These are phyloP conservation scores for Odontomyia ornata DNA, from an alignment of 2,888 invertebrate species.

Conservation along the genomic window DNA sequence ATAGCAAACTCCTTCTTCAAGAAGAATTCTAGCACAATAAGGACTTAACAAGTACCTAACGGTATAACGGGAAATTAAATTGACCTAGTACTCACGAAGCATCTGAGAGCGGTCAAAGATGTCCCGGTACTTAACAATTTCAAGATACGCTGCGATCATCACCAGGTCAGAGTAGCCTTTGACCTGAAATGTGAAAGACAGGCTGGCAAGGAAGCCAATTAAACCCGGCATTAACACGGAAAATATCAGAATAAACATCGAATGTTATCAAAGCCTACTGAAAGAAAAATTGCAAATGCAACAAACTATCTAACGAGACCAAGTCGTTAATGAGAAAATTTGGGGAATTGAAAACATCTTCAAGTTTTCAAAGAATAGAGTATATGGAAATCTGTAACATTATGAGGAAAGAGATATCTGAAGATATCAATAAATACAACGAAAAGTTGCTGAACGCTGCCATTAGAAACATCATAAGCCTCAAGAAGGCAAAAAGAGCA, in stretches of 20 bases:
- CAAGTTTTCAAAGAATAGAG: neutral
- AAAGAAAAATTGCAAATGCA: neutral
- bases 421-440: neutral
- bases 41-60: too few species aligned
- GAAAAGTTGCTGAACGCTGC: neutral
- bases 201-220: neutral
- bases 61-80: too few species aligned
- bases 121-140: too few species aligned
- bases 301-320: constrained; percentile 4
- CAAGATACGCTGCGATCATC: too few species aligned
- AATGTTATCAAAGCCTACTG: neutral
- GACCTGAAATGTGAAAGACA: too few species aligned
- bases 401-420: neutral
- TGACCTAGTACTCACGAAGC: too few species aligned
- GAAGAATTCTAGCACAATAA: too few species aligned
- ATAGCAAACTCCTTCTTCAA: too few species aligned
- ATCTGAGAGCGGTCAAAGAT: too few species aligned
- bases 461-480: neutral
- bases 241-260: neutral
- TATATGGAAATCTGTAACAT: constrained; percentile 6
- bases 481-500: too few species aligned
- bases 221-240: neutral
- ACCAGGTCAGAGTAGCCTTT: too few species aligned
- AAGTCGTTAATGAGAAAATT: neutral
- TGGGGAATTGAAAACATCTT: constrained; percentile 3